Base-by-base conservation (phyloP, 2,888 invertebrate species). In the Horisme vitalbata region DNA sequence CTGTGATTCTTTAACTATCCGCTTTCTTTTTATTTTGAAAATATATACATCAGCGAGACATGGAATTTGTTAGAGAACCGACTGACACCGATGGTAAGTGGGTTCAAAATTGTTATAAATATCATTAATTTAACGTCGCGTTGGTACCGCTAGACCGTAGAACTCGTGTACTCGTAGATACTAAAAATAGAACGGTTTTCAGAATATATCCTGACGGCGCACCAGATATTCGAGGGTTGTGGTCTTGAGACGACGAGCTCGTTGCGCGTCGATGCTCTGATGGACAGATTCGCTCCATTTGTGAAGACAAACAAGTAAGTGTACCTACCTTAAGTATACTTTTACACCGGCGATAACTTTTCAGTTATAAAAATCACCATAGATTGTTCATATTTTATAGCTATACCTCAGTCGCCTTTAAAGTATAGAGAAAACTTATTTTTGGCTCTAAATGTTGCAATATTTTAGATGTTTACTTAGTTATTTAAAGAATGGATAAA, bases 241-340 rank as follows among this genome's bases (percentile, higher is more conserved):
- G 84, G 84, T 46, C 78, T 73, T 6, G 77, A 83, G 31, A 79
- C 65, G 55, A 65, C 75, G 24, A 76, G 75, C 34, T 71, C 75
- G 52, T 63, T 88, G 56, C 75, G 74, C 50, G 85, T 88, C 34
- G 77, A 86, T 56, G 65, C 71, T 27, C 68, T 89, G 45, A 87
- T 89, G 85, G 83, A 86, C 48, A 84, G 84, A 65, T 85, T 86
- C 59, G 78, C 83, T 47, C 85, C 87, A 38, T 83, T 79, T 56
- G 72, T 86, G 33, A 84, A 84, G 65, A 83, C 83, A 54, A 82
- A 86, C 68, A 87, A 85, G 89, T 89, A 65, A 81, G 87, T 53
- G 18, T 4, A 23, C 7, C n/a, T n/a, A n/a, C 2, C 7, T 23
- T 7, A 7, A 8, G n/a, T n/a, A n/a, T n/a, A n/a, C n/a, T n/a